phyloP scores from a whole-genome alignment of 2,888 invertebrate genomes.

The Allacma fusca region DNA sequence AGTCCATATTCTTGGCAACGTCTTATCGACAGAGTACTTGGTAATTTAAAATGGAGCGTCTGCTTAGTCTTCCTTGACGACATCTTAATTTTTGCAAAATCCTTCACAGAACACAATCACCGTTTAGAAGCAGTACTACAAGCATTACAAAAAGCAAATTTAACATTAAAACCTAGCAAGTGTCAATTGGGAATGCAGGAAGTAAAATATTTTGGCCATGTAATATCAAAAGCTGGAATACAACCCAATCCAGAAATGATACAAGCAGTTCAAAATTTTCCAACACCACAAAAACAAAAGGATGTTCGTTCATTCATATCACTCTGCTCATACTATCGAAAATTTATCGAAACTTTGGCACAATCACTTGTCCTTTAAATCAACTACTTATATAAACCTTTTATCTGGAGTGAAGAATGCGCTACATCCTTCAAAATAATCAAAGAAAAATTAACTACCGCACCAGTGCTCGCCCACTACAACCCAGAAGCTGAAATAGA shows the following conservation, averaged over 20 bases:
- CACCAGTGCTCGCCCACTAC: constrained; percentile 23
- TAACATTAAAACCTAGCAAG: constrained; percentile 41
- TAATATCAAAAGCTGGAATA: constrained; percentile 14
- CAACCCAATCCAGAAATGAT: constrained; percentile 28
- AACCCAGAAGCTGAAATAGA: not conserved
- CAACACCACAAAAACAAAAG: constrained; percentile 38
- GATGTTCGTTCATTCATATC: constrained; percentile 51
- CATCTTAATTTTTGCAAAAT: constrained; percentile 58
- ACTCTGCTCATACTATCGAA: constrained; percentile 49
- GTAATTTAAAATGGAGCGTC: not conserved
- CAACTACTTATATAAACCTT: constrained; percentile 15
- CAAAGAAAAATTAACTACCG: constrained; percentile 27
- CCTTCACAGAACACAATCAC: constrained; percentile 55
- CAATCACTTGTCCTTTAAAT: constrained; percentile 25
- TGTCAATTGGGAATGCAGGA: constrained; percentile 34
- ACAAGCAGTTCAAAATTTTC: constrained; percentile 43
- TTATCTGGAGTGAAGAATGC: constrained; percentile 15
- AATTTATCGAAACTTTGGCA: constrained; percentile 18
- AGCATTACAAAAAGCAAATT: not conserved
- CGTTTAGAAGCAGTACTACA: not conserved
- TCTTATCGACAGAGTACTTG: constrained; percentile 9
- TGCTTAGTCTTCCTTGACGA: constrained; percentile 62
- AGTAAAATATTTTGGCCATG: constrained; percentile 29
- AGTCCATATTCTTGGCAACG: not conserved
- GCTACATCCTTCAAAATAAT: constrained; percentile 31